Evolutionary conservation across 1,140 invertebrate genomes (phyloP).

Genomic region (Sesamia nonagrioides): DNA sequence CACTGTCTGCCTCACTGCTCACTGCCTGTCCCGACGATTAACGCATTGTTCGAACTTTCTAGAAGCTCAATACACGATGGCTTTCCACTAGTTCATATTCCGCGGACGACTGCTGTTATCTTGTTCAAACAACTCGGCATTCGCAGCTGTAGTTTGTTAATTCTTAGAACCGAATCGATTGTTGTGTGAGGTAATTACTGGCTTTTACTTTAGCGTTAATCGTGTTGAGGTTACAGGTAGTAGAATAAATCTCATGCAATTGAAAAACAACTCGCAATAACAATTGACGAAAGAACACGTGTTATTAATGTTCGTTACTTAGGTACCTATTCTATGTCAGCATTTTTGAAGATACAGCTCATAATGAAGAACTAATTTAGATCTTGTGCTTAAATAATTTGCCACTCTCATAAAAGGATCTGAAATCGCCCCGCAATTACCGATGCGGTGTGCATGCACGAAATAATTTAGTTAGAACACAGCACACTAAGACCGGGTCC

Average conservation of each 20-base stretch:
- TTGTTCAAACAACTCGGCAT: slow-evolving; percentile 41
- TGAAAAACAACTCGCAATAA: not conserved
- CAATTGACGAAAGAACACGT: slow-evolving; percentile 18
- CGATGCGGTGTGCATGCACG: slow-evolving; percentile 35
- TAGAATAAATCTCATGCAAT: not conserved
- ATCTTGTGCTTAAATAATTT: slow-evolving; percentile 11
- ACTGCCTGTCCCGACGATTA: slow-evolving; percentile 54
- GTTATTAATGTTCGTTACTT: not conserved
- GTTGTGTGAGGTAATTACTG: not conserved
- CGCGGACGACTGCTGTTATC: slow-evolving; percentile 37
- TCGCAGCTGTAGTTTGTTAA: slow-evolving; percentile 31
- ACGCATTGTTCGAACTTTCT: slow-evolving; percentile 61
- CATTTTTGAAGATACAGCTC: not conserved
- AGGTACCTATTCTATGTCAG: not conserved
- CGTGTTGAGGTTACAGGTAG: not conserved
- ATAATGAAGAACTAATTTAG: slow-evolving; percentile 5
- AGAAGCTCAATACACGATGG: slow-evolving; percentile 51
- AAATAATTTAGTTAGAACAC: slow-evolving; percentile 42
- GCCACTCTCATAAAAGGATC: slow-evolving; percentile 7
- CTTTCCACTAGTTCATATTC: slow-evolving; percentile 50
- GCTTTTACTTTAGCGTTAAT: not conserved
- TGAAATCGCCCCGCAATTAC: slow-evolving; percentile 20
- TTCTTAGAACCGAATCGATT: slow-evolving; percentile 30
- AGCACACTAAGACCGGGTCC: slow-evolving; percentile 23
- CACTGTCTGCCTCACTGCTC: slow-evolving; percentile 57